Conservation (phyloP, 1,140 invertebrate species). For the Micrasema minimum region DNA sequence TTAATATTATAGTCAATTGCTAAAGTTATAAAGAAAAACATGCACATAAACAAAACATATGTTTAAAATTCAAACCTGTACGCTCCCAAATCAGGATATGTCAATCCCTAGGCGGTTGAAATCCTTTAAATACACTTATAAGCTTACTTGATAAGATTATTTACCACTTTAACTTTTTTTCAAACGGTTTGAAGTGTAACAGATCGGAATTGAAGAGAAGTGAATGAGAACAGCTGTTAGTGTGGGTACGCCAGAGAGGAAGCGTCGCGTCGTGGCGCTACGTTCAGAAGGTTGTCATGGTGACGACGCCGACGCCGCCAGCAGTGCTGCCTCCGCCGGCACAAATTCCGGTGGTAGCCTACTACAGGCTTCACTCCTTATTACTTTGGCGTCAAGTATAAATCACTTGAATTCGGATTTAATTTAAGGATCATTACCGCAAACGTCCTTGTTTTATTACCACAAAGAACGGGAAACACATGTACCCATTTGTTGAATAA, state of each 20-base stretch:
- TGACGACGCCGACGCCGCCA: conserved; percentile 8
- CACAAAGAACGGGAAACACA: background rate
- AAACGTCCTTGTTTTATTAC: background rate
- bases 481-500: background rate
- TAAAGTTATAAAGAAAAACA: conserved; percentile 1
- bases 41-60: conserved; percentile 24
- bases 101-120: background rate
- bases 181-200: conserved; percentile 1
- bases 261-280: conserved; percentile 10
- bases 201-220: conserved; percentile 9
- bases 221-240: conserved; percentile 41
- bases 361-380: conserved; percentile 14
- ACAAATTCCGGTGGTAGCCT: conserved; percentile 8
- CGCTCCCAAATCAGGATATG: background rate
- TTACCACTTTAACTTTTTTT: background rate
- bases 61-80: conserved; percentile 19
- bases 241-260: background rate
- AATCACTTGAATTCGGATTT: background rate
- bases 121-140: background rate
- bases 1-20: too few species aligned
- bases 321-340: background rate
- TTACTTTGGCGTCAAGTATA: background rate
- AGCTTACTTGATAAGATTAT: background rate
- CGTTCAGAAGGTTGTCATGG: conserved; percentile 27
- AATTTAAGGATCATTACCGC: background rate